Base-by-base conservation (phyloP, 2,888 invertebrate species). In the Tinea pellionella region DNA sequence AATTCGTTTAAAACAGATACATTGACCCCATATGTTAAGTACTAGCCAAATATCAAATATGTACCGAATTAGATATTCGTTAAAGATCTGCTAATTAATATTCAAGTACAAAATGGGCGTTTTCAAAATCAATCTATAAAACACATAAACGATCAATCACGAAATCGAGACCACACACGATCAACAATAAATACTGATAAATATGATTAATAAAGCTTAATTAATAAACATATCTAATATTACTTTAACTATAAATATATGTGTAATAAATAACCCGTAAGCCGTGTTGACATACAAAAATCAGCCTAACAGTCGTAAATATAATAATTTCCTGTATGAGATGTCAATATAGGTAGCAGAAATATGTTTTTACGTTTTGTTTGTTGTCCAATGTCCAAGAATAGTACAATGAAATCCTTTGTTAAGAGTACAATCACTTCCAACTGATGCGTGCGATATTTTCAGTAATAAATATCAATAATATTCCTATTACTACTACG, bases 131-230 rank as follows among this genome's bases (percentile, higher is more conserved):
- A 24, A 24, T 24, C 6, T 24, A 24, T 24, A 24, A 24, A 24
- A 24, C 24, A 24, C 24, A 24, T 6, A 24, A 24, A 24, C 24
- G 24, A 24, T 24, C 6, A 24, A 24, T 24, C 24, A 37, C 37
- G 9, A 6, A 37, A 37, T 1, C 9, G 2, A 16, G 16, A 47
- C 47, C 47, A 47, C 47, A 47, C 47, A 16, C 15, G 47, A 16
- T 8, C 47, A 16, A 47, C 47, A 15, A 47, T 47, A 47, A 47
- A n/a, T 47, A 47, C 47, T 15, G 47, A 47, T 47, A 47, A 47
- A 47, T 15, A 47, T 47, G n/a, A 47, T 47, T 47, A 47, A 15
- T 47, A 47, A 47, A 47, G 47, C 47, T 13, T 47, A 47, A 47
- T 47, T 47, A 47, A 15, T 15, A 42, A 47, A 16, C 24, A 24